Percentiles rank a stretch among this genome's conserved stretches.
Conservation (phyloP, 2,888 invertebrate genomes). For the Oasisia sp. region DNA sequence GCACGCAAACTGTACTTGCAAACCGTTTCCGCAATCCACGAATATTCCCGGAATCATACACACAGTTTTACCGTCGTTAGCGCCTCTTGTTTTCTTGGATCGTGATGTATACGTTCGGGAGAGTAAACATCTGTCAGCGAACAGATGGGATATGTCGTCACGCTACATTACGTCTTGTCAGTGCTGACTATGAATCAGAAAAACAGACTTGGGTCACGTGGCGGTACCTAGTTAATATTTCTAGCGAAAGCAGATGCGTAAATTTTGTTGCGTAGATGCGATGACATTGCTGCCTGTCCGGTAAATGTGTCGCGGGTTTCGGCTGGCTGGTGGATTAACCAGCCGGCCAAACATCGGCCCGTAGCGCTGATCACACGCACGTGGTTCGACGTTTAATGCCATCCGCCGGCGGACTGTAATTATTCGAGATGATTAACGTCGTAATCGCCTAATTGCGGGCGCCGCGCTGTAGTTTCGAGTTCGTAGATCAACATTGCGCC, state of each 20-base stretch:
- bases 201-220: not conserved
- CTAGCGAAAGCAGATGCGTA: not conserved
- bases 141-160: not conserved
- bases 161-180: not conserved
- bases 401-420: not conserved
- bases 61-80: not conserved
- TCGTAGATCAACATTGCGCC: not conserved
- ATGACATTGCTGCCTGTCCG: not conserved
- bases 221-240: not conserved
- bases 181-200: not conserved
- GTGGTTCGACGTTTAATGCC: not conserved
- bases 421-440: slow-evolving; percentile 12
- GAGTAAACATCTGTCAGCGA: not conserved
- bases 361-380: not conserved
- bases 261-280: not conserved
- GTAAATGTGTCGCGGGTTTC: not conserved
- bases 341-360: not conserved
- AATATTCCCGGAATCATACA: not conserved
- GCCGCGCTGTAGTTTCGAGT: not conserved
- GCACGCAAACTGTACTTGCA: not conserved
- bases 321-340: not conserved
- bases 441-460: slow-evolving; percentile 5
- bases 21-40: not conserved
- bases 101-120: not conserved
- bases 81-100: not conserved